A percentile compares a stretch with the other conserved stretches of the same genome.
These are phyloP conservation scores for Danaus plexippus DNA, from an alignment of 1,140 invertebrate species.

Conservation along the genomic window DNA sequence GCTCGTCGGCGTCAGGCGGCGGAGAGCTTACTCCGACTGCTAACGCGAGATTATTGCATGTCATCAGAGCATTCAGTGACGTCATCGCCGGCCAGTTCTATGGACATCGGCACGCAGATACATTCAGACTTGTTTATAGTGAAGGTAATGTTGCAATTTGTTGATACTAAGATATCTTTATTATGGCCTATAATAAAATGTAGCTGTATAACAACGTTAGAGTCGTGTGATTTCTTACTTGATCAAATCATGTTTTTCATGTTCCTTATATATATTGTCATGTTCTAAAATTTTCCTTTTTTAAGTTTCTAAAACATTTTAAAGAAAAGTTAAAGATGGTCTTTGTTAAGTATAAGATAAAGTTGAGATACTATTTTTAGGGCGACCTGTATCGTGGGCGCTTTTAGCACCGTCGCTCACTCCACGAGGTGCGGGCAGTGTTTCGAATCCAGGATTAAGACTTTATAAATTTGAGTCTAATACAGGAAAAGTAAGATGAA, in stretches of 20 bases:
- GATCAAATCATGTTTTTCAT: no score
- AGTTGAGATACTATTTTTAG: conserved; percentile 60
- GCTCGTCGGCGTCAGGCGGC: conserved; percentile 84
- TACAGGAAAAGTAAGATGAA: conserved; percentile 78
- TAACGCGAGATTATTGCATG: conserved; percentile 79
- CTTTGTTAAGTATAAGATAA: background rate
- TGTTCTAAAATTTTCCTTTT: no score
- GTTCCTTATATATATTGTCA: no score
- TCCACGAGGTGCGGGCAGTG: conserved; percentile 80
- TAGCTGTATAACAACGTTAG: no score
- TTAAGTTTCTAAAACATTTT: no score
- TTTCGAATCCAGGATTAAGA: conserved; percentile 90
- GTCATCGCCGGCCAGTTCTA: conserved; percentile 94
- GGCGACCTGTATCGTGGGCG: conserved; percentile 84
- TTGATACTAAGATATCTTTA: no score
- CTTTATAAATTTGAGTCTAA: conserved; percentile 90
- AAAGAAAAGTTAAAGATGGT: no score
- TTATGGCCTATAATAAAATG: no score
- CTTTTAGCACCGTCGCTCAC: conserved; percentile 89
- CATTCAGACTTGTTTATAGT: conserved; percentile 88
- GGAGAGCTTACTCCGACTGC: conserved; percentile 77
- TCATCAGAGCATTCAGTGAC: conserved; percentile 82
- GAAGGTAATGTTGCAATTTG: conserved; percentile 61
- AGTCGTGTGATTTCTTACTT: no score
- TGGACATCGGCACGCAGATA: conserved; percentile 92